Conservation (phyloP, 2,797 vertebrate genomes). For the Sphenodon punctatus region DNA sequence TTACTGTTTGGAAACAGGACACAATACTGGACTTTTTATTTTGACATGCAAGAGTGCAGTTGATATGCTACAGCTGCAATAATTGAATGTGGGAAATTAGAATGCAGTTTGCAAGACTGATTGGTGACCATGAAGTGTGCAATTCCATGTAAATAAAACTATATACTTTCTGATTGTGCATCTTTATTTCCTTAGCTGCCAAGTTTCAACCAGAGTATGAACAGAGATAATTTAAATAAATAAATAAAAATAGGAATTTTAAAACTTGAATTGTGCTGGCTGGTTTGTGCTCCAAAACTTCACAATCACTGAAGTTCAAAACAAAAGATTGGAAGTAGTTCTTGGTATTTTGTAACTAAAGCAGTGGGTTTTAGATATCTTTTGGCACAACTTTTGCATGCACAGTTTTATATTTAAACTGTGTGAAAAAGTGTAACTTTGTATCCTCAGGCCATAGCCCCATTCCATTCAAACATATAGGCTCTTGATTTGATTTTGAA, state of each 20-base stretch:
- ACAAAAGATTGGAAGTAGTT: neutral
- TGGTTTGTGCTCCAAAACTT: too few species aligned
- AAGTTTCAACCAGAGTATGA: neutral
- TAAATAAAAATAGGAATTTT: too few species aligned
- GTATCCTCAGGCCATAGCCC: too few species aligned
- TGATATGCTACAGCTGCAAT: neutral
- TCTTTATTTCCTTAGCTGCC: neutral
- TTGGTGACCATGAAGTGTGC: neutral
- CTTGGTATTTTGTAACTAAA: neutral
- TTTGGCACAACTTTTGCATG: neutral
- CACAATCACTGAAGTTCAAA: neutral
- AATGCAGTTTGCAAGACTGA: neutral
- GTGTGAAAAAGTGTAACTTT: neutral
- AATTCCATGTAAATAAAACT: neutral
- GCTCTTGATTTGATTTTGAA: too few species aligned
- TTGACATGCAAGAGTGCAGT: neutral
- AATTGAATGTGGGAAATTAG: neutral
- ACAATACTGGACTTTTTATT: neutral
- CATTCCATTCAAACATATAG: too few species aligned
- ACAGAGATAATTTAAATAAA: too few species aligned
- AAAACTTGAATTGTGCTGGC: too few species aligned
- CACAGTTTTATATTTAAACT: neutral
- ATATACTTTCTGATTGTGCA: neutral
- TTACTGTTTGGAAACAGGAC: neutral
- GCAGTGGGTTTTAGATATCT: neutral